These are phyloP conservation scores for Troides aeacus DNA, from an alignment of 2,888 invertebrate species.

Conservation along the genomic window DNA sequence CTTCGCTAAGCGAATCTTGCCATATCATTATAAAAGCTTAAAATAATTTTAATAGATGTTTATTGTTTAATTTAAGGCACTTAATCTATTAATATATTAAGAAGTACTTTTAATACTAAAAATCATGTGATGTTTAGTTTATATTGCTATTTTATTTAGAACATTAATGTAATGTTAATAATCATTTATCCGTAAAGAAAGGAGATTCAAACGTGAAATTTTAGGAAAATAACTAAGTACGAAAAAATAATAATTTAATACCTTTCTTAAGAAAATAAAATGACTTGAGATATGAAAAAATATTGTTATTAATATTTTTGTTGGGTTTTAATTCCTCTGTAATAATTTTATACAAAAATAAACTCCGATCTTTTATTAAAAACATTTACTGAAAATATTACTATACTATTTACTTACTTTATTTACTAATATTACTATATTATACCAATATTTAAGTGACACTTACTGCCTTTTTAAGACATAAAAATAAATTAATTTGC, in stretches of 20 bases:
- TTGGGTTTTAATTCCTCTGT: too few relatives aligned
- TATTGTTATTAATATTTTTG: neutral
- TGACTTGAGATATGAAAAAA: neutral
- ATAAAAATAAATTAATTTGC: neutral
- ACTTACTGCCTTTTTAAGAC: neutral
- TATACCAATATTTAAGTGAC: too few relatives aligned
- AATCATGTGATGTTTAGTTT: conserved; percentile 20
- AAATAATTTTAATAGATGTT: neutral
- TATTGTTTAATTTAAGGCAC: neutral
- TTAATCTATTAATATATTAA: neutral
- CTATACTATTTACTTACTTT: too few relatives aligned
- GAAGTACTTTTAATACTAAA: neutral
- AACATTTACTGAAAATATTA: too few relatives aligned
- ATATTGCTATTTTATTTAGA: neutral
- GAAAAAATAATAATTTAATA: neutral
- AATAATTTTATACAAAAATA: too few relatives aligned
- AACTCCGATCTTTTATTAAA: too few relatives aligned
- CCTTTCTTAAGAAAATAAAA: neutral
- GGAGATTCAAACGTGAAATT: conserved; percentile 17
- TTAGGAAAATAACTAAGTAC: neutral
- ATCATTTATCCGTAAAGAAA: conserved; percentile 4
- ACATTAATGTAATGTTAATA: conserved; percentile 6
- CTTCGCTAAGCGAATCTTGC: conserved; percentile 7
- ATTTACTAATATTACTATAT: too few relatives aligned
- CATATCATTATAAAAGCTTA: neutral